These are phyloP conservation scores for Girardinus metallicus DNA, from an alignment of 2,797 vertebrate species.

Conservation along the genomic window DNA sequence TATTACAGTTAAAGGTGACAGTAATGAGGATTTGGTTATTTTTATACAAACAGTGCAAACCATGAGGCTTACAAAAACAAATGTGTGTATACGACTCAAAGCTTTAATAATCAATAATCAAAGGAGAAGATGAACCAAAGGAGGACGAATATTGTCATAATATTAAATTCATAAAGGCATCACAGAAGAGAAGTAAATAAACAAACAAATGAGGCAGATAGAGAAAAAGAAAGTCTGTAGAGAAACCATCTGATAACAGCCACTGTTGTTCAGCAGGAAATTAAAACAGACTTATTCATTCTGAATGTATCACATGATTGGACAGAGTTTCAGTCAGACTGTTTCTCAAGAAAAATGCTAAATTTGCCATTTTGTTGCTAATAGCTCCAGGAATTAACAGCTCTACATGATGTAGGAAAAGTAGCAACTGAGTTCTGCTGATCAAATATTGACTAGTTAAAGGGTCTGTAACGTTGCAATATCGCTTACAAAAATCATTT, in stretches of 20 bases:
- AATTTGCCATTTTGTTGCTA: background rate
- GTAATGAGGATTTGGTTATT: background rate
- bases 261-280: constrained; percentile 3
- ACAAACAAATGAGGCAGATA: background rate
- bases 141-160: background rate
- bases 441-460: background rate
- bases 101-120: background rate
- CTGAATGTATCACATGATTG: background rate
- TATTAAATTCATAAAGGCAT: background rate
- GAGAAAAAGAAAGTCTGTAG: background rate
- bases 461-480: background rate
- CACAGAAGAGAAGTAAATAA: background rate
- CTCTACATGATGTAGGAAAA: background rate
- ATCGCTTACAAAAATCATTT: too few species aligned
- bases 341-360: background rate
- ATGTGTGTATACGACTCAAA: background rate
- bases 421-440: background rate
- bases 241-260: background rate
- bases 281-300: background rate
- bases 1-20: too few species aligned
- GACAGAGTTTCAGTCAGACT: background rate
- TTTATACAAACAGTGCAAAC: background rate
- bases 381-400: background rate
- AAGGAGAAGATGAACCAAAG: background rate
- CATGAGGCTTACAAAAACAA: background rate